phyloP scores from a whole-genome alignment of 2,797 vertebrate species.

The Sebastes flavidus region DNA sequence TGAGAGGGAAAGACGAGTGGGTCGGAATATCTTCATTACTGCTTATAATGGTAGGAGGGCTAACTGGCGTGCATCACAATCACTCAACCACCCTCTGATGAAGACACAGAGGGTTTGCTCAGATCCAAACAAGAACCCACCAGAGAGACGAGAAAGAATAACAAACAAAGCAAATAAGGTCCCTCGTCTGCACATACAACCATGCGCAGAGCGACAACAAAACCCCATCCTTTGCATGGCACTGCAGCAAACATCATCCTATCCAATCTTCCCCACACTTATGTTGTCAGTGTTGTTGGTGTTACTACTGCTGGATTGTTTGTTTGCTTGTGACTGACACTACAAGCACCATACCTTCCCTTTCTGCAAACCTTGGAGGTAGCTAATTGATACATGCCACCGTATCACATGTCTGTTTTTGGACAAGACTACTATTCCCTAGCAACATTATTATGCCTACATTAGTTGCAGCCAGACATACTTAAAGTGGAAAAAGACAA shows the following conservation, averaged over 20 bases:
- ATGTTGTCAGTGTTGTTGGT: conserved; percentile 18
- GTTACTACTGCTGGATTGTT: conserved; percentile 24
- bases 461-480: background rate
- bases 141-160: conserved; percentile 53
- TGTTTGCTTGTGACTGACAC: conserved; percentile 40
- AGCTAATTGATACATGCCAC: conserved; percentile 50
- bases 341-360: conserved; percentile 15
- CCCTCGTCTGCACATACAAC: conserved; percentile 49
- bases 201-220: conserved; percentile 39
- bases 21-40: conserved; percentile 65
- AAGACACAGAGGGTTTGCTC: conserved; percentile 61
- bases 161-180: conserved; percentile 69
- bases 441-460: background rate
- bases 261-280: conserved; percentile 34
- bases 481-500: background rate
- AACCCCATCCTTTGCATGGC: conserved; percentile 27
- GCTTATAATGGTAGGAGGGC: conserved; percentile 46
- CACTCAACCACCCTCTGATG: conserved; percentile 58
- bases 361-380: conserved; percentile 27
- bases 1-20: conserved; percentile 39
- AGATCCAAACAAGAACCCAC: conserved; percentile 65
- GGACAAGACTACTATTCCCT: conserved; percentile 14
- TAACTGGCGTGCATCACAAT: conserved; percentile 56
- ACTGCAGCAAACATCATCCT: conserved; percentile 37
- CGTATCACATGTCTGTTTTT: conserved; percentile 7